Evolutionary conservation across 2,113 vertebrate genomes (phyloP), one percentile per base, ranked within the genome.

Genomic region (Chaetodon trifascialis): DNA sequence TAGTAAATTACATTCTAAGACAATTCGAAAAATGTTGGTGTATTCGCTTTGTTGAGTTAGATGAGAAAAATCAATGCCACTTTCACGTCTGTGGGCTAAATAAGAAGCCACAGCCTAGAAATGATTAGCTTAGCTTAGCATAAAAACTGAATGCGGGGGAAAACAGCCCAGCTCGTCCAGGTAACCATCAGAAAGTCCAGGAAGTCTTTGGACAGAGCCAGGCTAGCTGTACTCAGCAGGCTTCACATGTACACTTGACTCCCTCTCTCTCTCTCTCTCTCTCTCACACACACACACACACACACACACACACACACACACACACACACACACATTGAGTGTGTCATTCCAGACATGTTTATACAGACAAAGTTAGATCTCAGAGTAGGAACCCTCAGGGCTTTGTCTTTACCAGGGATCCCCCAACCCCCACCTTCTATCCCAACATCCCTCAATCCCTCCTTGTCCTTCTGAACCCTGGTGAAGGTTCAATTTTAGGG

Each of bases 331-430:
- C 19, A 74, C 56, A 72, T n/a, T 11, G 34, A 55, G 58, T 54
- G 54, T 88, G 73, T 78, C 85, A 87, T 92, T 91, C 80, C 89
- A 91, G 80, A 84, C 83, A 75, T 93, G 88, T 93, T 94, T 91
- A 83, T 82, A 86, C 78, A 94, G 90, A 93, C 67, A 67, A 78
- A 75, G 73, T 87, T 67, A 73, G 86, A 90, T 88, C 77, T 89
- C 82, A 64, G 19, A 73, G 85, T 55, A 81, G 78, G 85, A 90
- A 85, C 86, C 87, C 79, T 85, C 11, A 46, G 80, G 88, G 83
- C 65, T 86, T 77, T 76, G 74, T 77, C 51, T 77, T 82, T 71
- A 76, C 67, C 23, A 76, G 68, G 83, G 44, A 21, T 88, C 81
- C 86, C 63, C 63, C 60, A 14, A 30, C 69, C 84, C 68, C 73